Conservation (phyloP, 2,113 vertebrate genomes). For the Hipposideros armiger region DNA sequence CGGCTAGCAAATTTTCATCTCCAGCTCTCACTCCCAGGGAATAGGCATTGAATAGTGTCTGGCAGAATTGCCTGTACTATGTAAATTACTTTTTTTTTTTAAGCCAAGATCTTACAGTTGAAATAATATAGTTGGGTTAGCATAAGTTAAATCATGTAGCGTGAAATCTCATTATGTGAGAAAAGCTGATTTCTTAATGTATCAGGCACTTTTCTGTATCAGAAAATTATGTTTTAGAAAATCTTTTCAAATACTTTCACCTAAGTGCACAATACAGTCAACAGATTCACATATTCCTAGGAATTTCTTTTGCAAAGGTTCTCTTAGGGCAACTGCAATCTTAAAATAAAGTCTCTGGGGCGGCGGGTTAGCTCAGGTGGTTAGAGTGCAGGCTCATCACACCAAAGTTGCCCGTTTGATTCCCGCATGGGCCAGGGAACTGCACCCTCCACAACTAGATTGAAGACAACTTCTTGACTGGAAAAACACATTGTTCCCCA, state of each 20-base stretch:
- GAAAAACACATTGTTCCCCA: no score
- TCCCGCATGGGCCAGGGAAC: no score
- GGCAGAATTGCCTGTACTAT: neutral
- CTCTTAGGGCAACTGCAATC: neutral
- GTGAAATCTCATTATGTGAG: neutral
- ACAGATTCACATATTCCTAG: neutral
- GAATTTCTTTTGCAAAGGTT: constrained; percentile 13
- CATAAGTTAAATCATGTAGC: neutral
- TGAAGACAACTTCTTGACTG: no score
- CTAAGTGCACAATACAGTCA: neutral
- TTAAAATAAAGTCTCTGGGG: constrained; percentile 38
- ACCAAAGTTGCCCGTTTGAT: no score
- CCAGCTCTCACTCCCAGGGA: neutral
- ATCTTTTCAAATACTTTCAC: constrained; percentile 17
- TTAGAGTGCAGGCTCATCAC: no score
- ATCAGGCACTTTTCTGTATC: neutral
- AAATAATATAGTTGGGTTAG: constrained; percentile 12
- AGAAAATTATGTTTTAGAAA: neutral
- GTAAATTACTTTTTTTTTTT: neutral
- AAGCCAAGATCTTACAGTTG: neutral
- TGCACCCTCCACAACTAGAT: no score
- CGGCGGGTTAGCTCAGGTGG: no score
- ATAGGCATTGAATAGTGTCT: neutral
- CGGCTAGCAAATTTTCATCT: neutral
- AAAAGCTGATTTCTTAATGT: constrained; percentile 12